phyloP scores from a whole-genome alignment of 1,140 invertebrate species.

The Sitophilus oryzae region DNA sequence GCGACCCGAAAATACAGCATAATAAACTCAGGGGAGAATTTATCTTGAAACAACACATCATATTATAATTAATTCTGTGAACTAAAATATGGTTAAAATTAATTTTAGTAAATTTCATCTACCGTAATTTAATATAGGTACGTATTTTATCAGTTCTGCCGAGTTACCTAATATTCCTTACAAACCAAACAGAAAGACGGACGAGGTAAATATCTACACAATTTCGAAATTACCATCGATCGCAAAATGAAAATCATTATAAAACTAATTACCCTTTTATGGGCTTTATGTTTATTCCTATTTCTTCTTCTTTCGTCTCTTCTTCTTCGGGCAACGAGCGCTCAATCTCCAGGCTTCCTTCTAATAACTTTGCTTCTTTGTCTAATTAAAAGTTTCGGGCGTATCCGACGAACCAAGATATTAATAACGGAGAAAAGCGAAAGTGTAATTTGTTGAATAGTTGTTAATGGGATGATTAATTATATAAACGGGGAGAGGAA shows the following conservation, averaged over 20 bases:
- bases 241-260: slow-evolving; percentile 10
- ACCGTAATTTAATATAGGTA: too few relatives aligned
- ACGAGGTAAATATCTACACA: too few relatives aligned
- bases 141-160: too few relatives aligned
- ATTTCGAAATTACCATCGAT: slow-evolving; percentile 15
- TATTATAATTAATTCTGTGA: too few relatives aligned
- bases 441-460: not conserved
- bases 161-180: slow-evolving; percentile 12
- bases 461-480: not conserved
- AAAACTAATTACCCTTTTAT: slow-evolving; percentile 29
- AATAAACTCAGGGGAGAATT: too few relatives aligned
- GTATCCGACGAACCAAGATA: not conserved
- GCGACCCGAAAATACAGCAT: too few relatives aligned
- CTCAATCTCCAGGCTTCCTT: not conserved
- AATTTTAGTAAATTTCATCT: too few relatives aligned
- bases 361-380: not conserved
- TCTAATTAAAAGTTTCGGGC: not conserved
- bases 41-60: too few relatives aligned
- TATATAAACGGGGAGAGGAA: not conserved
- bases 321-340: not conserved
- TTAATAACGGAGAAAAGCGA: not conserved
- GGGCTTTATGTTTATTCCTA: slow-evolving; percentile 13
- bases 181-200: too few relatives aligned
- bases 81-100: too few relatives aligned
- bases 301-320: not conserved